A percentile compares a stretch with the other conserved stretches of the same genome.
Conservation (phyloP, 2,888 invertebrate species). For the Oeneis ivallda region DNA sequence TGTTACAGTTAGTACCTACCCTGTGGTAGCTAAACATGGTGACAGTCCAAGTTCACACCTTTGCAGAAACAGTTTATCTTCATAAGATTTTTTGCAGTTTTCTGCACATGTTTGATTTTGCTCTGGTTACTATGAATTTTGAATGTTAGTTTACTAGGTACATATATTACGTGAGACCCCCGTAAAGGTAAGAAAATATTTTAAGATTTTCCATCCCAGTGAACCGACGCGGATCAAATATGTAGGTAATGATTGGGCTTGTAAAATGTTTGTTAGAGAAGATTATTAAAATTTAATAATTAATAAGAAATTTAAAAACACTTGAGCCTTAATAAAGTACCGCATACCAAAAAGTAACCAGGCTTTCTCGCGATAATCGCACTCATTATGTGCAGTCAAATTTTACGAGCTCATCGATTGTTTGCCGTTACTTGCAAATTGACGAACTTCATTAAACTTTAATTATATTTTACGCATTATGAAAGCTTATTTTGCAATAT, state of each 20-base stretch:
- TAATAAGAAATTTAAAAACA: constrained; percentile 4
- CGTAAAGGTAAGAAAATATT: too few species aligned
- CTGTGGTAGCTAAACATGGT: background rate
- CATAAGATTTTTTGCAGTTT: too few species aligned
- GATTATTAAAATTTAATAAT: too few species aligned
- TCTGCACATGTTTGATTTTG: too few species aligned
- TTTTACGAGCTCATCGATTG: constrained; percentile 77
- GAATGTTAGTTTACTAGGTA: too few species aligned
- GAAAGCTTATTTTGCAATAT: background rate
- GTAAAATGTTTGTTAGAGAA: background rate
- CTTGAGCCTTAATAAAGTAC: constrained; percentile 33
- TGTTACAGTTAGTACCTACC: background rate
- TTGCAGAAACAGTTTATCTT: too few species aligned
- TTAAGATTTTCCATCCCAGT: too few species aligned
- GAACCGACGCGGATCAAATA: background rate
- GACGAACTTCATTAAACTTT: constrained; percentile 60
- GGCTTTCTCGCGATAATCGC: constrained; percentile 68
- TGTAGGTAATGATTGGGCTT: background rate
- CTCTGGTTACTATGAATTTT: too few species aligned
- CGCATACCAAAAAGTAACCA: constrained; percentile 56
- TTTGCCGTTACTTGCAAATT: constrained; percentile 71
- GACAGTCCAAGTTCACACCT: background rate
- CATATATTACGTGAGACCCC: too few species aligned
- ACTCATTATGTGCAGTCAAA: constrained; percentile 79
- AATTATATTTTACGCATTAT: constrained; percentile 23